Evolutionary conservation across 53 echinoderm and acorn worm genomes (phyloP).

Genomic region (Echinometra lucunter): DNA sequence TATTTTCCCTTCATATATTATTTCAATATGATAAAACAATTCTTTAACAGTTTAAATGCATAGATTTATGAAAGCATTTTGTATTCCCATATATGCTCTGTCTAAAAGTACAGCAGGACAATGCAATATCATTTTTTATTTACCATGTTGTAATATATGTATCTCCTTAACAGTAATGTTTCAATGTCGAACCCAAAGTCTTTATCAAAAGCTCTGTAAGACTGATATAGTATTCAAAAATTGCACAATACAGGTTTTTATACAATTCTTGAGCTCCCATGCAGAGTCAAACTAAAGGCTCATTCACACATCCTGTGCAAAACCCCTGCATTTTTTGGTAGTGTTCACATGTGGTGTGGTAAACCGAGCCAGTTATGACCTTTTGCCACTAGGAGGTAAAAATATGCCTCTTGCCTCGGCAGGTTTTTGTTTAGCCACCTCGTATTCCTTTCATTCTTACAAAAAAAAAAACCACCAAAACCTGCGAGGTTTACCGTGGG

Average conservation of each 20-base stretch:
- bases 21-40: not conserved
- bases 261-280: not conserved
- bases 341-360: too few species aligned
- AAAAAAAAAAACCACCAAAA: too few species aligned
- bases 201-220: not conserved
- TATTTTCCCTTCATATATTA: constrained; percentile 31
- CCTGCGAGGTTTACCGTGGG: too few species aligned
- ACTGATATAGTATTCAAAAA: not conserved
- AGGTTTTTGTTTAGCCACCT: too few species aligned
- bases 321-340: too few species aligned
- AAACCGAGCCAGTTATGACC: too few species aligned
- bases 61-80: constrained; percentile 50
- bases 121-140: not conserved
- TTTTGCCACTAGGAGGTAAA: too few species aligned
- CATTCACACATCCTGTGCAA: too few species aligned
- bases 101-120: not conserved
- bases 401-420: too few species aligned
- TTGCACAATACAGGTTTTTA: not conserved
- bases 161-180: not conserved
- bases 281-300: not conserved
- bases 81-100: not conserved
- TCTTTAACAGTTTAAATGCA: constrained; percentile 21
- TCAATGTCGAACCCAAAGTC: not conserved
- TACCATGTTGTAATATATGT: too few species aligned
- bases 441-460: too few species aligned